Conservation (phyloP, 92 coral and sea anemone species). For the Phymanthus crucifer region DNA sequence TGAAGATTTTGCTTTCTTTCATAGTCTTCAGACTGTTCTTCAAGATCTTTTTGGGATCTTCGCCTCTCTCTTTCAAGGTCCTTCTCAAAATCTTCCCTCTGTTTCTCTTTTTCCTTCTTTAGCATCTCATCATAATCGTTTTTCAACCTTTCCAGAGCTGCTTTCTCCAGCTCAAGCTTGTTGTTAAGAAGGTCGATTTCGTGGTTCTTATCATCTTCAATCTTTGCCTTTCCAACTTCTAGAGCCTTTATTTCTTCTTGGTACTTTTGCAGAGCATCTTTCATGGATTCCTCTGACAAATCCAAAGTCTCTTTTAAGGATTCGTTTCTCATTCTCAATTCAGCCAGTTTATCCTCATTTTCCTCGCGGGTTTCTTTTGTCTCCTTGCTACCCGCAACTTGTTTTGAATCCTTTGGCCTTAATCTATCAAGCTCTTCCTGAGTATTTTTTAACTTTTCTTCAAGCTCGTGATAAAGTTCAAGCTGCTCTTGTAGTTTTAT, state of each 20-base stretch:
- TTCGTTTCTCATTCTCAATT: slow-evolving; percentile 54
- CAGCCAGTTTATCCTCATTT: slow-evolving; percentile 14
- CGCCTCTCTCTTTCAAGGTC: slow-evolving; percentile 59
- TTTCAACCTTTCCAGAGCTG: slow-evolving; percentile 50
- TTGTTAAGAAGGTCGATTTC: slow-evolving; percentile 49
- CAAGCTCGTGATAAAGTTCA: slow-evolving; percentile 48
- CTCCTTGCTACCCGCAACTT: neutral
- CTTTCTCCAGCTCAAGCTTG: slow-evolving; percentile 53
- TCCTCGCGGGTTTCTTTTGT: neutral
- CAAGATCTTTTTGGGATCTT: slow-evolving; percentile 42
- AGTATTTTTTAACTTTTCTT: slow-evolving; percentile 44
- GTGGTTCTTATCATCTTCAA: slow-evolving; percentile 55
- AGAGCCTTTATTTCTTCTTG: slow-evolving; percentile 50
- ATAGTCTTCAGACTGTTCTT: slow-evolving; percentile 46
- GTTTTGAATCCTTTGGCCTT: neutral
- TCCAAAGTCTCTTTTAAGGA: slow-evolving; percentile 62
- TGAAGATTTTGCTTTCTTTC: slow-evolving; percentile 31
- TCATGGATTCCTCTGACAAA: slow-evolving; percentile 55
- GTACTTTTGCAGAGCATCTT: slow-evolving; percentile 64
- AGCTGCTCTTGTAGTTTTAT: slow-evolving; percentile 54
- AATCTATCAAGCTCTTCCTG: slow-evolving; percentile 38
- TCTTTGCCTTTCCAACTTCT: slow-evolving; percentile 53
- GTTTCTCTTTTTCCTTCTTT: slow-evolving; percentile 52
- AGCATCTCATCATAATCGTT: slow-evolving; percentile 53
- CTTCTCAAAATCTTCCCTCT: slow-evolving; percentile 47